These are phyloP conservation scores for Bedellia somnulentella DNA, from an alignment of 2,888 invertebrate genomes.

Conservation along the genomic window DNA sequence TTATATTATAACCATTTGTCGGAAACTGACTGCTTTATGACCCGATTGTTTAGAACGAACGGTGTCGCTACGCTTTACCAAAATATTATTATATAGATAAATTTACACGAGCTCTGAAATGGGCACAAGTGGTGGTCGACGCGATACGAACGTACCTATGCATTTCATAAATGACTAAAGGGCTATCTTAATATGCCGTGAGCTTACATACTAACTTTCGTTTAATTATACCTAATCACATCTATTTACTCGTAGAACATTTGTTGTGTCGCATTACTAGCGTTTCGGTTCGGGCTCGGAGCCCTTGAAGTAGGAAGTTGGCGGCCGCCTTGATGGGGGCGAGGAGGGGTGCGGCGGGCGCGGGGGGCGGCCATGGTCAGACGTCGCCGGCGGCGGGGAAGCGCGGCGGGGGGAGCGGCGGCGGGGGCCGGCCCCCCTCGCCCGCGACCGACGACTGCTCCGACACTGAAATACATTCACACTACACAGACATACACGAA, in stretches of 20 bases:
- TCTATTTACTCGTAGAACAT: conserved; percentile 61
- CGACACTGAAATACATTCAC: conserved; percentile 66
- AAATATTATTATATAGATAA: no score
- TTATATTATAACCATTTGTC: no score
- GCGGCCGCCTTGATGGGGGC: conserved; percentile 68
- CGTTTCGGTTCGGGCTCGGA: conserved; percentile 55
- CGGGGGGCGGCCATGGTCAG: conserved; percentile 69
- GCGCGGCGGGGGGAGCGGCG: conserved; percentile 79
- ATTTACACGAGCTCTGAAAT: no score
- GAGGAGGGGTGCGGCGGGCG: conserved; percentile 63
- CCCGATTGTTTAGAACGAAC: no score
- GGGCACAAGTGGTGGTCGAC: conserved; percentile 47
- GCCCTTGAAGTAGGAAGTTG: conserved; percentile 68
- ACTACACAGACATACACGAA: background rate
- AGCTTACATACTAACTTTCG: conserved; percentile 43
- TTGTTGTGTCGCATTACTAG: conserved; percentile 56
- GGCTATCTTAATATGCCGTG: conserved; percentile 52
- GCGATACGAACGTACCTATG: conserved; percentile 49
- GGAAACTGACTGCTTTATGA: no score
- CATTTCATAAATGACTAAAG: conserved; percentile 48
- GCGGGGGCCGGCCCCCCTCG: conserved; percentile 74
- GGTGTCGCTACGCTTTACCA: no score
- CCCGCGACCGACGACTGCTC: conserved; percentile 81
- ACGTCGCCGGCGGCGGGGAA: conserved; percentile 74
- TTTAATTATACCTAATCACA: conserved; percentile 53